Evolutionary conservation across 1,140 invertebrate species (phyloP).

Genomic region (Oreohelix idahoensis): DNA sequence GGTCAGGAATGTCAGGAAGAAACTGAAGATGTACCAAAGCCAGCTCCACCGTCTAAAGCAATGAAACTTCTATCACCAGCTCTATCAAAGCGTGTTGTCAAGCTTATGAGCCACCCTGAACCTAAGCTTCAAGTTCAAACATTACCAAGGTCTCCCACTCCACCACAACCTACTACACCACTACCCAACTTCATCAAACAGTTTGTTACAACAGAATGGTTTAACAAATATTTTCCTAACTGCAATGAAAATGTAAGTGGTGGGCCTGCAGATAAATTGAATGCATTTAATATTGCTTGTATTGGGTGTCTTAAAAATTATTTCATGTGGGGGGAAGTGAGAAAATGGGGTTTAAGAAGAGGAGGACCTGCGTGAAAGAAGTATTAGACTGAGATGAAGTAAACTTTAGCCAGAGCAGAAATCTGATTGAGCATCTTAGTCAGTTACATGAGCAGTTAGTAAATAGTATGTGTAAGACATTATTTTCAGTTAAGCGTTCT

Average conservation of each 20-base stretch:
- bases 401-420: no score
- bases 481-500: no score
- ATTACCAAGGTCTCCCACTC: slow-evolving; percentile 40
- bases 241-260: slow-evolving; percentile 61
- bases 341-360: no score
- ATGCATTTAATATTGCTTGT: no score
- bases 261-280: not conserved
- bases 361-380: no score
- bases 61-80: slow-evolving; percentile 27
- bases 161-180: slow-evolving; percentile 57
- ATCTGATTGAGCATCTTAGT: no score
- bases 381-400: no score
- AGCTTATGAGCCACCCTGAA: slow-evolving; percentile 44
- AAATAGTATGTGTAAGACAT: no score
- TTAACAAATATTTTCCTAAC: slow-evolving; percentile 69
- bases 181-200: slow-evolving; percentile 68
- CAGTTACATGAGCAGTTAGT: no score
- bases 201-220: slow-evolving; percentile 70
- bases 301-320: no score
- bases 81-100: slow-evolving; percentile 52
- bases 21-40: slow-evolving; percentile 4
- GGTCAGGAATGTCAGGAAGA: not conserved
- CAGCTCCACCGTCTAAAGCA: slow-evolving; percentile 32
- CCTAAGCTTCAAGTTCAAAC: slow-evolving; percentile 34
- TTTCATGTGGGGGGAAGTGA: no score